Evolutionary conservation across 2,797 vertebrate species (phyloP).

Genomic region (Danio choprae): DNA sequence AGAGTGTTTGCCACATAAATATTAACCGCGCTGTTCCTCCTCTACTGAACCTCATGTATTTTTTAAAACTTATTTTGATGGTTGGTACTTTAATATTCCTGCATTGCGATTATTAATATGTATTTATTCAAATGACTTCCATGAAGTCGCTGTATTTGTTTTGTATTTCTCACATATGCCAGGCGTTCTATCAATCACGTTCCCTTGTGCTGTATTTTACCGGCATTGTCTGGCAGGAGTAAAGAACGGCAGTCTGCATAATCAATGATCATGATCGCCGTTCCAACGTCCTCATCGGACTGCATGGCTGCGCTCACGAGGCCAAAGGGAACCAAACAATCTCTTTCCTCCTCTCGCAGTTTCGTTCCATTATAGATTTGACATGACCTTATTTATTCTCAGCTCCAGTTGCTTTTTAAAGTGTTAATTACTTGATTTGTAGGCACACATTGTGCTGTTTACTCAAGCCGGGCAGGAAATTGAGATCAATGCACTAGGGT

Average conservation of each 20-base stretch:
- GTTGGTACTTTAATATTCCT: conserved; percentile 22
- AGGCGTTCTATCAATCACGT: neutral
- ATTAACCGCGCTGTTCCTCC: conserved; percentile 9
- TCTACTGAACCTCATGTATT: conserved; percentile 23
- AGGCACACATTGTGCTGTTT: conserved; percentile 76
- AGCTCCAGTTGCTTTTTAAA: conserved; percentile 70
- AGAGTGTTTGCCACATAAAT: neutral
- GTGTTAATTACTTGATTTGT: conserved; percentile 82
- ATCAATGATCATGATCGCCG: conserved; percentile 22
- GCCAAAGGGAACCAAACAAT: conserved; percentile 54
- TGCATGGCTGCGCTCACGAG: conserved; percentile 37
- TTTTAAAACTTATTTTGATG: conserved; percentile 25
- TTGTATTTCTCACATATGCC: neutral
- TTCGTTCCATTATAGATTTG: conserved; percentile 63
- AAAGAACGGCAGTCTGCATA: conserved; percentile 11
- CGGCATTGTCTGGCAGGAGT: neutral
- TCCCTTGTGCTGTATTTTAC: conserved; percentile 4
- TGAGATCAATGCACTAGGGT: conserved; percentile 73
- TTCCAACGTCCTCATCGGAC: conserved; percentile 29
- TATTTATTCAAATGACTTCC: conserved; percentile 25
- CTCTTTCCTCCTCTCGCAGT: conserved; percentile 54
- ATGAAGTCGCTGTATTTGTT: conserved; percentile 12
- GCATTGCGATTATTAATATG: neutral
- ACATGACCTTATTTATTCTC: conserved; percentile 69
- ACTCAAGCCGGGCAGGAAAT: conserved; percentile 74